A percentile compares a stretch with the other conserved stretches of the same genome.
Conservation (phyloP, 2,797 vertebrate species). For the Artibeus lituratus region DNA sequence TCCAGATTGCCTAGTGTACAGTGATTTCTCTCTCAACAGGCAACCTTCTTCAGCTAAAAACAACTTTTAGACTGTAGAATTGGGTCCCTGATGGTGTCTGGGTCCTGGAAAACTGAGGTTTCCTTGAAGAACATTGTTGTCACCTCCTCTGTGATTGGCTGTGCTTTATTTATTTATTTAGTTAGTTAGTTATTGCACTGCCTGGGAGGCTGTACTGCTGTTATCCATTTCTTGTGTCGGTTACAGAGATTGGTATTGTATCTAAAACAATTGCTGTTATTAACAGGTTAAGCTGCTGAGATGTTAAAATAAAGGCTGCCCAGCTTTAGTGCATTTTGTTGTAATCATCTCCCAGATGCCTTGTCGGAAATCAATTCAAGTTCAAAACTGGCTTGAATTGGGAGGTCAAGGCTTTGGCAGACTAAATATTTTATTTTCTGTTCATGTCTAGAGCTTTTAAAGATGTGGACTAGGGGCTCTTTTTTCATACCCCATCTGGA, state of each 20-base stretch:
- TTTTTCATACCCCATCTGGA: constrained; percentile 86
- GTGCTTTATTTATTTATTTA: background rate
- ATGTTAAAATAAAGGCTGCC: constrained; percentile 89
- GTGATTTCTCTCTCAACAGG: background rate
- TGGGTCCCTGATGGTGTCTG: background rate
- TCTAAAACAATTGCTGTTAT: constrained; percentile 87
- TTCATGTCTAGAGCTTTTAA: constrained; percentile 95
- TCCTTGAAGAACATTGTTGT: constrained; percentile 34
- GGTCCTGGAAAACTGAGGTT: background rate
- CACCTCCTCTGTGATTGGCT: constrained; percentile 23
- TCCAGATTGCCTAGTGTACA: background rate
- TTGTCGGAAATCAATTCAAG: constrained; percentile 97
- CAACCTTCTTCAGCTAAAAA: background rate
- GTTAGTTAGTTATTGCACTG: background rate
- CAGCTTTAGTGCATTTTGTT: constrained; percentile 96
- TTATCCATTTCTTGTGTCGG: constrained; percentile 72
- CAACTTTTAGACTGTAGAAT: background rate
- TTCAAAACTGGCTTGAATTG: constrained; percentile 90
- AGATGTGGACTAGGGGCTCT: constrained; percentile 87
- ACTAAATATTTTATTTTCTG: constrained; percentile 97
- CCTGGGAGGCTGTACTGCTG: constrained; percentile 48
- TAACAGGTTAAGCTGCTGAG: constrained; percentile 88
- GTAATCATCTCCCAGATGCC: constrained; percentile 96
- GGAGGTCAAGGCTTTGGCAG: constrained; percentile 93
- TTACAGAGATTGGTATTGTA: constrained; percentile 83